Evolutionary conservation across 2,113 vertebrate species (phyloP), one percentile per base, ranked within the genome.

Genomic region (Sphaerodactylus townsendi): DNA sequence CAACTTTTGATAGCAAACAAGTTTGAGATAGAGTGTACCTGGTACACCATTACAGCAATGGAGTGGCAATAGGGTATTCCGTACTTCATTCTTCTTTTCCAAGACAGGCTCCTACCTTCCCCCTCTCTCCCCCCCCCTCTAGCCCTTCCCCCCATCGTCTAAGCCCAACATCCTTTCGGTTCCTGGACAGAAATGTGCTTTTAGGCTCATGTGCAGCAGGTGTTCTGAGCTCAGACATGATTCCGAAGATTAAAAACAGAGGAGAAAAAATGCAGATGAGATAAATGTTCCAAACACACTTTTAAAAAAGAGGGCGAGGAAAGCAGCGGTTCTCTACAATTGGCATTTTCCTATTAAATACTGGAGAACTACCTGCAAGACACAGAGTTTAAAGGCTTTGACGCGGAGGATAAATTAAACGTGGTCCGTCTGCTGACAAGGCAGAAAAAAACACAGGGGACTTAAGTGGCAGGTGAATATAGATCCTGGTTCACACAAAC

Each of bases 1-100:
- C 28, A 73, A 86, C 70, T 41, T 15, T 19, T 14, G 44, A 87
- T 41, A 87, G 91, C 87, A 90, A 87, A 87, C 56, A 5, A 46
- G 81, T 84, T 81, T 66, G 59, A 75, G 79, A 50, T 35, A 28
- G 15, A 69, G 78, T 71, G 84, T 86, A 69, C 81, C 70, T 77
- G 39, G 89, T 79, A 85, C 89, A 80, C 87, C 3, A 64, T 79
- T 50, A 82, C 74, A 70, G 82, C 89, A 3, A 81, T 1, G 65
- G 68, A 71, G 74, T 66, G 39, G 84, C 75, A 3, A 75, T 37
- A 35, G 19, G 3, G 0, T 30, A 50, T 59, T 25, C 17, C 39
- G 21, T 37, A 19, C 15, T 69, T 14, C 8, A 15, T 37, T 69
- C 68, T 69, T 69, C 35, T 19, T 69, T 35, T 30, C 2, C 11